Evolutionary conservation across 2,113 vertebrate species (phyloP).

Genomic region (Neogobius melanostomus): DNA sequence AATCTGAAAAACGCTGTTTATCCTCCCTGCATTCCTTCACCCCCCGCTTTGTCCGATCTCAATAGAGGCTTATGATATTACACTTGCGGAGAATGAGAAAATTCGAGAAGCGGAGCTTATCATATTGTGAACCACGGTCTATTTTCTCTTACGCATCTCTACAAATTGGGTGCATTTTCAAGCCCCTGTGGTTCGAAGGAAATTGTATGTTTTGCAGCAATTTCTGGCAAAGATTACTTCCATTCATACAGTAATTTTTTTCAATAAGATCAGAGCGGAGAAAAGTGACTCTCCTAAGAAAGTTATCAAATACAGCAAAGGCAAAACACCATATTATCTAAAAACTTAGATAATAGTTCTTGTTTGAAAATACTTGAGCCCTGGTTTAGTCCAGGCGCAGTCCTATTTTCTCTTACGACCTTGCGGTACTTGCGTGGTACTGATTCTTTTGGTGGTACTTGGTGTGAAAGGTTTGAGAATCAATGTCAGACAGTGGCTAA

Average conservation of each 20-base stretch:
- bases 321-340: not conserved
- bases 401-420: too few relatives aligned
- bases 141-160: slow-evolving; percentile 4
- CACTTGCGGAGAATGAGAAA: slow-evolving; percentile 11
- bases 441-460: too few relatives aligned
- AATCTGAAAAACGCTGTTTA: slow-evolving; percentile 51
- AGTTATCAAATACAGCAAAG: not conserved
- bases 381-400: too few relatives aligned
- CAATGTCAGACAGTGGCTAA: too few relatives aligned
- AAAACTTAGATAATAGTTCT: too few relatives aligned
- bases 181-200: not conserved
- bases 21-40: slow-evolving; percentile 17
- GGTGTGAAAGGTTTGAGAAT: too few relatives aligned
- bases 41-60: slow-evolving; percentile 28
- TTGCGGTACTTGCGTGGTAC: too few relatives aligned
- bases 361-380: too few relatives aligned
- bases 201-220: not conserved
- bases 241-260: not conserved
- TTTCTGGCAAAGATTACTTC: not conserved
- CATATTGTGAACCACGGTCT: not conserved
- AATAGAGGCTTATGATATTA: slow-evolving; percentile 22
- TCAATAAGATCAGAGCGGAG: not conserved
- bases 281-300: not conserved
- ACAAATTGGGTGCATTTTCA: not conserved
- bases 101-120: not conserved